These are phyloP conservation scores for Myoxocephalus aenaeus DNA, from an alignment of 2,797 vertebrate species.

Conservation along the genomic window DNA sequence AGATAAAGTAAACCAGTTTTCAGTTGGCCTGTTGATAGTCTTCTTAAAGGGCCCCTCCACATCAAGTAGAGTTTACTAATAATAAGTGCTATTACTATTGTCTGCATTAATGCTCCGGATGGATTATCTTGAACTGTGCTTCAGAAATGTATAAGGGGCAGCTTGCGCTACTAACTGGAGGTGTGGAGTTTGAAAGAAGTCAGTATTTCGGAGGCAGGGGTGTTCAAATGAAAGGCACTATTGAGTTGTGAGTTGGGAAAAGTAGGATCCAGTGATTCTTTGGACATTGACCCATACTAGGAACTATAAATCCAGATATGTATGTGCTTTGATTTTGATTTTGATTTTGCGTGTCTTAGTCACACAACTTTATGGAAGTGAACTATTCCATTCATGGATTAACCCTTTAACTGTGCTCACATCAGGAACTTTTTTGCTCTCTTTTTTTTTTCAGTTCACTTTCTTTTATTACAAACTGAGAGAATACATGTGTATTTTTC, in stretches of 20 bases:
- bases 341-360: neutral
- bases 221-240: neutral
- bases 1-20: slow-evolving; percentile 11
- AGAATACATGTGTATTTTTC: neutral
- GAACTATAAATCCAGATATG: neutral
- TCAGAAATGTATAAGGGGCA: neutral
- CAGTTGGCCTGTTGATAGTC: slow-evolving; percentile 1
- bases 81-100: neutral
- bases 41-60: neutral
- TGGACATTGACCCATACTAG: neutral
- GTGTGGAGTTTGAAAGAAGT: neutral
- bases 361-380: neutral
- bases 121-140: neutral
- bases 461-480: neutral
- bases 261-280: neutral
- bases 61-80: neutral
- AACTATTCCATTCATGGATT: neutral
- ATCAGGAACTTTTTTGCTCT: neutral
- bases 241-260: neutral
- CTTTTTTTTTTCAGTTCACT: neutral
- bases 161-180: neutral
- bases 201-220: neutral
- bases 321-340: neutral
- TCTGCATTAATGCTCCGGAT: neutral
- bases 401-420: neutral